phyloP scores from a whole-genome alignment of 2,888 invertebrate species.

The Rapana venosa region DNA sequence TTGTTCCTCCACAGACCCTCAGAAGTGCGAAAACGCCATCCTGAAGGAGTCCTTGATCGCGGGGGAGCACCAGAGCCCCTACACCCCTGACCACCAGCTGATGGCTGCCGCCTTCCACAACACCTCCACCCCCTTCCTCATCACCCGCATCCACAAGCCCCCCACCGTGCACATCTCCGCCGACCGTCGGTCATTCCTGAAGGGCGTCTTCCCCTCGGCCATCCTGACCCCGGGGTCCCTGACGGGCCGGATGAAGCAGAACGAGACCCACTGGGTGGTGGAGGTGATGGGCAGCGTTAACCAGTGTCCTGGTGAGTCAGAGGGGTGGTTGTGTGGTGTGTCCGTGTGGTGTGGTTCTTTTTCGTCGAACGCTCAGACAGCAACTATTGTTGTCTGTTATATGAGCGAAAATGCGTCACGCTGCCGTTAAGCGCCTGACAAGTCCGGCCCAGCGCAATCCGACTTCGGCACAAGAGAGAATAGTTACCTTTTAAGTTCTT shows the following conservation, averaged over 20 bases:
- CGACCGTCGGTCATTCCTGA: constrained; percentile 63
- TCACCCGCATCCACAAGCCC: constrained; percentile 58
- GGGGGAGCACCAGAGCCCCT: constrained; percentile 54
- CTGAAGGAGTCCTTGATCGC: constrained; percentile 34
- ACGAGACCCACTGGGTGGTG: constrained; percentile 65
- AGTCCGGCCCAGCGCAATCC: too few relatives aligned
- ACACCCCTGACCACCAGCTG: constrained; percentile 54
- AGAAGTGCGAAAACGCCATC: constrained; percentile 33
- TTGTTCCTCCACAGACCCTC: constrained; percentile 18
- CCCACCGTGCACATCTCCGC: constrained; percentile 52
- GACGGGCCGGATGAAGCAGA: constrained; percentile 67
- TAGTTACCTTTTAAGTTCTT: too few relatives aligned
- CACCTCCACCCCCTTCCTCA: constrained; percentile 57
- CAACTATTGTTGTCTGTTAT: too few relatives aligned
- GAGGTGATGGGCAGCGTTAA: constrained; percentile 57
- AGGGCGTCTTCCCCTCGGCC: constrained; percentile 65
- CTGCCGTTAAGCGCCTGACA: too few relatives aligned
- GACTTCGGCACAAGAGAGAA: too few relatives aligned
- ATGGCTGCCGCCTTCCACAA: constrained; percentile 54
- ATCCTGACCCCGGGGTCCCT: constrained; percentile 64
- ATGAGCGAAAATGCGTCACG: too few relatives aligned
- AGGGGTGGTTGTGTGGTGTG: background rate
- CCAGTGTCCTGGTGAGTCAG: constrained; percentile 64
- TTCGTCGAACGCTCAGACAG: too few relatives aligned
- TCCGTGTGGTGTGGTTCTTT: too few relatives aligned